phyloP scores from a whole-genome alignment of 1,140 invertebrate species.

The Drosophila pseudoananassae region DNA sequence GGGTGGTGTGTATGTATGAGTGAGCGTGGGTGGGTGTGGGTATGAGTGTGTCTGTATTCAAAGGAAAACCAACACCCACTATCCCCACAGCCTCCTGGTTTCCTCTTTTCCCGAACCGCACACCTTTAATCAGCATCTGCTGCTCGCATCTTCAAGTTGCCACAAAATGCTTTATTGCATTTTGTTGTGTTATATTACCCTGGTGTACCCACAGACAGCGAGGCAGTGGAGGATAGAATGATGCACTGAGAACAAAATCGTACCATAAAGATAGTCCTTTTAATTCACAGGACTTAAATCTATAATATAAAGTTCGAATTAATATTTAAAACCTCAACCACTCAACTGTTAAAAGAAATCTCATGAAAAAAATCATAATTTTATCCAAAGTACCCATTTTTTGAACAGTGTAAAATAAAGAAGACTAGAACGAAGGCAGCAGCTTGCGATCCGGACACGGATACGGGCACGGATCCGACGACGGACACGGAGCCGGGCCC shows the following conservation, averaged over 20 bases:
- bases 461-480: slow-evolving; percentile 24
- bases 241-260: background rate
- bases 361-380: background rate
- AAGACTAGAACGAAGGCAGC: slow-evolving; percentile 44
- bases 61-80: slow-evolving; percentile 13
- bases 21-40: too few species aligned
- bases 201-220: slow-evolving; percentile 55
- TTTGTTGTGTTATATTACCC: slow-evolving; percentile 83
- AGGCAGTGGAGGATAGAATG: background rate
- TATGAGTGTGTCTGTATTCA: slow-evolving; percentile 20
- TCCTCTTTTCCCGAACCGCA: slow-evolving; percentile 58
- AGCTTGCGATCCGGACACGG: slow-evolving; percentile 54
- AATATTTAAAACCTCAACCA: too few species aligned
- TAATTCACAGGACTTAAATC: too few species aligned
- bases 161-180: slow-evolving; percentile 83
- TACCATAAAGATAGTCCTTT: background rate
- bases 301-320: too few species aligned
- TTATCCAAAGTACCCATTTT: background rate
- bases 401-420: slow-evolving; percentile 10
- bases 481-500: slow-evolving; percentile 23
- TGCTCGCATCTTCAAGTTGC: slow-evolving; percentile 81
- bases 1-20: slow-evolving; percentile 23
- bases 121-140: slow-evolving; percentile 83
- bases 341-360: too few species aligned
- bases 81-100: slow-evolving; percentile 6